These are phyloP conservation scores for Aythya baeri DNA, from an alignment of 2,113 vertebrate species.

Conservation along the genomic window DNA sequence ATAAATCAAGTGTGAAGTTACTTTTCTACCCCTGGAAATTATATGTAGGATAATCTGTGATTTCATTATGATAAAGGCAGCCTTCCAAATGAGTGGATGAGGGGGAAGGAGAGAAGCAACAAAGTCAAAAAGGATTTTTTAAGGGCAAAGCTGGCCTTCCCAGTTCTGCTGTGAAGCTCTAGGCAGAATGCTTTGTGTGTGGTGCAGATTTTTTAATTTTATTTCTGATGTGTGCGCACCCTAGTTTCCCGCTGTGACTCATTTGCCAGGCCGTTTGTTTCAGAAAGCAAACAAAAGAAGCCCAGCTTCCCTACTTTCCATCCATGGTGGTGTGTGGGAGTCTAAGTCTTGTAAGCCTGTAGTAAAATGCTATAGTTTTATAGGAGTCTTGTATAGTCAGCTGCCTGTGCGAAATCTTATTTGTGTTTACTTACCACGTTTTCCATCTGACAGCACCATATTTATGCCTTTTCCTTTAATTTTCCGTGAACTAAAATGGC, in stretches of 20 bases:
- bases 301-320: background rate
- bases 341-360: background rate
- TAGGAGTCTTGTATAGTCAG: accelerated
- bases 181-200: background rate
- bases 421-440: background rate
- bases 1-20: background rate
- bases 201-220: background rate
- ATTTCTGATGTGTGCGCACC: accelerated
- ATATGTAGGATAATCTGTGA: background rate
- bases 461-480: background rate
- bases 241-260: background rate
- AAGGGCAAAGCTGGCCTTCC: background rate
- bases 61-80: background rate
- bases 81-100: background rate
- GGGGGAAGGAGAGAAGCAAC: background rate
- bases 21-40: background rate
- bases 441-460: background rate
- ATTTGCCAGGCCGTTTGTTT: background rate
- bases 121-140: background rate
- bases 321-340: background rate
- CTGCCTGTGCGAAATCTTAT: background rate
- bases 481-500: background rate
- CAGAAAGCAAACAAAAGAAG: background rate
- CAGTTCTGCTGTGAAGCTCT: background rate
- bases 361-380: background rate